These are phyloP conservation scores for Orthosia incerta DNA, from an alignment of 2,888 invertebrate genomes.

Conservation along the genomic window DNA sequence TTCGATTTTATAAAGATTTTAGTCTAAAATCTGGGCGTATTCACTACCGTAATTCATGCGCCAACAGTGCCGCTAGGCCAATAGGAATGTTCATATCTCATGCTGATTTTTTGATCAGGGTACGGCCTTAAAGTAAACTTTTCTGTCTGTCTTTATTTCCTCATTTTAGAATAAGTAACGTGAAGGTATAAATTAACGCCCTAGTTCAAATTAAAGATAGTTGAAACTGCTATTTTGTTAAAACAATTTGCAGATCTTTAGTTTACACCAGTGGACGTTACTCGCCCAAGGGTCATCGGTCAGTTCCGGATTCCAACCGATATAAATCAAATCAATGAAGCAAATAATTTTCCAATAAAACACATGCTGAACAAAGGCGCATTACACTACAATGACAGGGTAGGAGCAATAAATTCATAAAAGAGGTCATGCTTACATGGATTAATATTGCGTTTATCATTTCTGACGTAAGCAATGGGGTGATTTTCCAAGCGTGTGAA, in stretches of 20 bases:
- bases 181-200: too few relatives aligned
- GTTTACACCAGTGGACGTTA: neutral
- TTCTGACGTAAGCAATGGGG: conserved; percentile 59
- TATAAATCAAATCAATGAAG: conserved; percentile 39
- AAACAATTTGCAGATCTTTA: too few relatives aligned
- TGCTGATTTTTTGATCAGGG: too few relatives aligned
- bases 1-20: too few relatives aligned
- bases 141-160: neutral
- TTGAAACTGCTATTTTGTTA: too few relatives aligned
- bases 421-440: conserved; percentile 66
- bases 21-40: too few relatives aligned
- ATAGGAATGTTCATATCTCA: too few relatives aligned
- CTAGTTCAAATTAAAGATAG: neutral
- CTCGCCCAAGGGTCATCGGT: too few relatives aligned
- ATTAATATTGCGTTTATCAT: conserved; percentile 69
- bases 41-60: too few relatives aligned
- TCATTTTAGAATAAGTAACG: neutral
- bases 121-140: neutral
- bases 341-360: conserved; percentile 48
- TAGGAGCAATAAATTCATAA: conserved; percentile 65
- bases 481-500: conserved; percentile 65
- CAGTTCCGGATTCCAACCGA: neutral
- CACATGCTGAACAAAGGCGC: conserved; percentile 40
- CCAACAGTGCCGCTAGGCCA: too few relatives aligned
- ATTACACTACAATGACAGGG: conserved; percentile 41